phyloP scores from a whole-genome alignment of 2,888 invertebrate genomes.

The Proisotoma minuta region DNA sequence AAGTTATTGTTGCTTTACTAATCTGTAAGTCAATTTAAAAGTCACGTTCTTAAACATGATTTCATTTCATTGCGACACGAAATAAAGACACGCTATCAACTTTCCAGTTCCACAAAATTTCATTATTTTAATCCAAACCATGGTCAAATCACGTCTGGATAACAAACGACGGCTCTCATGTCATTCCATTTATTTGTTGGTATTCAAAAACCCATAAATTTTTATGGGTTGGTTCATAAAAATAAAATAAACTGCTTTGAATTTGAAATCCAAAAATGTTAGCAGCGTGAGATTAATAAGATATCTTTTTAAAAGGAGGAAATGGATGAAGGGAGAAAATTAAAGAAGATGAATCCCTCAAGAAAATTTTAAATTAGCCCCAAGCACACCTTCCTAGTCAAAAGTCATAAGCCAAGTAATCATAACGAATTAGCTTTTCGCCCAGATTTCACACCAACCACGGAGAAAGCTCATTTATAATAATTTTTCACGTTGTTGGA shows the following conservation, averaged over 20 bases:
- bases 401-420: background rate
- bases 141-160: no score
- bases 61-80: no score
- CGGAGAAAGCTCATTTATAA: constrained; percentile 18
- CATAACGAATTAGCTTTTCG: constrained; percentile 29
- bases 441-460: constrained; percentile 34
- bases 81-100: no score
- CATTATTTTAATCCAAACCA: no score
- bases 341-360: background rate
- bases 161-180: no score
- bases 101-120: background rate
- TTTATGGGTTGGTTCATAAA: no score
- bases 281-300: background rate
- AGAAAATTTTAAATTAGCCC: no score
- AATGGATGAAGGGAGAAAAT: no score
- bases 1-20: background rate
- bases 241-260: no score
- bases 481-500: constrained; percentile 17
- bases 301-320: background rate
- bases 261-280: background rate
- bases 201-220: no score
- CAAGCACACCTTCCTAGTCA: background rate
- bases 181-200: no score
- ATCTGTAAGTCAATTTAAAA: background rate
- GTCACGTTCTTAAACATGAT: background rate